phyloP scores from a whole-genome alignment of 2,888 invertebrate species.

The Apamea monoglypha region DNA sequence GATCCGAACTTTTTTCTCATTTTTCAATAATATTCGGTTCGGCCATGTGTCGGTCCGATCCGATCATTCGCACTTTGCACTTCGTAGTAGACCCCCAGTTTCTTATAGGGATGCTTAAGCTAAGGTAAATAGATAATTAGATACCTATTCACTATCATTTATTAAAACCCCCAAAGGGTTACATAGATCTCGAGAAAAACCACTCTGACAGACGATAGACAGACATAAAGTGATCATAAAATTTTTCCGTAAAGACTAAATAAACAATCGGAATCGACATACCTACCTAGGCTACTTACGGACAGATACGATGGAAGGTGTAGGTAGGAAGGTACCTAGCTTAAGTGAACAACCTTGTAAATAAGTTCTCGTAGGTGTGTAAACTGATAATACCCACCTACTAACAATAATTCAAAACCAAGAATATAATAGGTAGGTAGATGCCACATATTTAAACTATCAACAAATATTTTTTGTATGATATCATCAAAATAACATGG shows the following conservation, averaged over 20 bases:
- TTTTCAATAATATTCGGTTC: no score
- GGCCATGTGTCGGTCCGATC: no score
- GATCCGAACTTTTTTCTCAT: no score
- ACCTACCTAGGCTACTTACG: no score
- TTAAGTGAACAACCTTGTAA: slow-evolving; percentile 42
- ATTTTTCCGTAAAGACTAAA: no score
- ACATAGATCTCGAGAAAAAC: not conserved
- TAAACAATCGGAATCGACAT: not conserved
- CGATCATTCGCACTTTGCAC: no score
- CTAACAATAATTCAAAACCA: slow-evolving; percentile 23
- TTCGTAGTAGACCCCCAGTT: no score
- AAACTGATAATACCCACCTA: slow-evolving; percentile 3
- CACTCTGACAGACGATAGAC: not conserved
- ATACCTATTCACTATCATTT: not conserved
- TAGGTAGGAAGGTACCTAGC: slow-evolving; percentile 5
- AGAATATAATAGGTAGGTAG: not conserved
- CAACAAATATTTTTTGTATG: slow-evolving; percentile 54
- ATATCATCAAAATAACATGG: slow-evolving; percentile 58
- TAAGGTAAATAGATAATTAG: not conserved
- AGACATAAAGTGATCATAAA: not conserved
- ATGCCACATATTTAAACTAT: not conserved
- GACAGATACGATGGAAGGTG: not conserved
- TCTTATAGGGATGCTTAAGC: not conserved
- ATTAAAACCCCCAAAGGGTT: not conserved
- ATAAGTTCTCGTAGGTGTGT: slow-evolving; percentile 23